These are phyloP conservation scores for Zaprionus kolodkinae DNA, from an alignment of 1,140 invertebrate genomes.

Conservation along the genomic window DNA sequence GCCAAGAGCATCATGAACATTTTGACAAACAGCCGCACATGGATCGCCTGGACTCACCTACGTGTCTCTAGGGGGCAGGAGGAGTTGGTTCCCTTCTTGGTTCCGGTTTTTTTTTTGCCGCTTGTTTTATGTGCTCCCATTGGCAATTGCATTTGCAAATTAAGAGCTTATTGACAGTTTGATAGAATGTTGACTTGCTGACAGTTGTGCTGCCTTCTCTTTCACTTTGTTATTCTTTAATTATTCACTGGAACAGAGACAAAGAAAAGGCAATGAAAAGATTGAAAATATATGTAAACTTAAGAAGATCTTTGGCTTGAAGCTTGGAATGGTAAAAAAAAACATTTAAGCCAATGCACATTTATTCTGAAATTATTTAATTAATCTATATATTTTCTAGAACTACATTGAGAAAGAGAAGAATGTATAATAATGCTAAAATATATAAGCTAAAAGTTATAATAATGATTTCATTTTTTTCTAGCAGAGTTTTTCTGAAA, in stretches of 20 bases:
- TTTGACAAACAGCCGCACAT: constrained; percentile 82
- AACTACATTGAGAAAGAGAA: too few species aligned
- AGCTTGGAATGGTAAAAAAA: neutral
- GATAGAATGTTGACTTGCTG: constrained; percentile 71
- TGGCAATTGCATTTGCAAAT: constrained; percentile 75
- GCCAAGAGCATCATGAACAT: constrained; percentile 75
- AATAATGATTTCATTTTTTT: too few species aligned
- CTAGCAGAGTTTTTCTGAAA: too few species aligned
- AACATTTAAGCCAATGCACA: too few species aligned
- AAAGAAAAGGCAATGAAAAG: neutral
- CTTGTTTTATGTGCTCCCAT: constrained; percentile 36
- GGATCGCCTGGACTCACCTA: constrained; percentile 59
- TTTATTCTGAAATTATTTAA: too few species aligned
- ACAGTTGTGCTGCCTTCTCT: constrained; percentile 50
- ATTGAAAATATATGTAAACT: neutral
- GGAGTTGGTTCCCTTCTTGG: neutral
- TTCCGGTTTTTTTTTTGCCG: constrained; percentile 25
- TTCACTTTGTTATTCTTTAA: constrained; percentile 76
- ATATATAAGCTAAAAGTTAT: too few species aligned
- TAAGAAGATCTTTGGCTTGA: neutral
- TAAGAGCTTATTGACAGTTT: constrained; percentile 83
- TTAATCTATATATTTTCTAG: too few species aligned
- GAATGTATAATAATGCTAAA: too few species aligned
- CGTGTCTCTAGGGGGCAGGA: constrained; percentile 12
- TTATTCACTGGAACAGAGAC: constrained; percentile 35